Conservation (phyloP, 2,888 invertebrate genomes). For the Ormyrus rosae region DNA sequence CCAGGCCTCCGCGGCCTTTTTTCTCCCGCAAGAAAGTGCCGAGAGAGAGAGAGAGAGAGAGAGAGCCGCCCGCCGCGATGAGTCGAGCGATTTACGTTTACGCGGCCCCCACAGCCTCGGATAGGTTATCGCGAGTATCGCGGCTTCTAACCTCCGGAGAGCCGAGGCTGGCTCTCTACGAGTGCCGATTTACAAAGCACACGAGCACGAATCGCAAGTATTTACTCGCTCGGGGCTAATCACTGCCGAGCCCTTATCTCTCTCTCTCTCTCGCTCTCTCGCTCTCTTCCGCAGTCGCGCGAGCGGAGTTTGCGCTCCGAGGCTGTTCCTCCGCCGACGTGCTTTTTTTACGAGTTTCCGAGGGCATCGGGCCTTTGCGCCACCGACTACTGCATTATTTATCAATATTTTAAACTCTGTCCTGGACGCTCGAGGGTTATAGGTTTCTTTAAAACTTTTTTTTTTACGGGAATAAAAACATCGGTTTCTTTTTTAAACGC, state of each 20-base stretch:
- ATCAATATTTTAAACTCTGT: constrained; percentile 36
- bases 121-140: constrained; percentile 27
- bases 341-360: constrained; percentile 33
- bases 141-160: constrained; percentile 18
- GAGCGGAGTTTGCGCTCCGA: no score
- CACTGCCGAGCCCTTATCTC: constrained; percentile 58
- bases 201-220: constrained; percentile 68
- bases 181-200: neutral
- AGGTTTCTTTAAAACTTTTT: neutral
- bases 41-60: no score
- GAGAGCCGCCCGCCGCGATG: neutral
- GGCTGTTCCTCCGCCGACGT: neutral
- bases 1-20: neutral
- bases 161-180: neutral
- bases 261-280: constrained; percentile 20
- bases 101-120: constrained; percentile 18
- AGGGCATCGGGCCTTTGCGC: neutral
- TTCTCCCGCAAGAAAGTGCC: neutral
- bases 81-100: constrained; percentile 45
- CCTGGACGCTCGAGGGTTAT: neutral
- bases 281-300: neutral
- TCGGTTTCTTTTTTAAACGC: neutral
- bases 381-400: constrained; percentile 39
- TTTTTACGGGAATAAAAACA: neutral
- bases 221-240: constrained; percentile 72